Percentiles rank a stretch among this genome's conserved stretches.
phyloP scores from a whole-genome alignment of 2,113 vertebrate species.

The Charina bottae region DNA sequence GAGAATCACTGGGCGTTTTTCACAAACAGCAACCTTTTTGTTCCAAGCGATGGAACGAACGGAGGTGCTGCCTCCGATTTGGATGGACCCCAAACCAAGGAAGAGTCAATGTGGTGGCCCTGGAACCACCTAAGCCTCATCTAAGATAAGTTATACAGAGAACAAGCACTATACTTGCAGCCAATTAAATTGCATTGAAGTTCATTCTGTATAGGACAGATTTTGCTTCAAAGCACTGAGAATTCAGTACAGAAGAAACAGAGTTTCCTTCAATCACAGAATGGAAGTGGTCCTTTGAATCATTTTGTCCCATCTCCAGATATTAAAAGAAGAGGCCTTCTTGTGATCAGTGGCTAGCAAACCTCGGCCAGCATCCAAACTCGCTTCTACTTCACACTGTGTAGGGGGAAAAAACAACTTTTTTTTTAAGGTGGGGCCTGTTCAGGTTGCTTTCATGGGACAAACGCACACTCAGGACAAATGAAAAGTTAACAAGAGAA shows the following conservation, averaged over 20 bases:
- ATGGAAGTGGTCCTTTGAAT: neutral
- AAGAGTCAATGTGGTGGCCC: neutral
- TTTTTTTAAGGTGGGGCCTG: neutral
- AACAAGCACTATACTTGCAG: neutral
- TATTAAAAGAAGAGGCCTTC: conserved; percentile 3
- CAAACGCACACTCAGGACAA: conserved; percentile 54
- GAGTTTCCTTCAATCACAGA: no score
- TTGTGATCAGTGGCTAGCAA: neutral
- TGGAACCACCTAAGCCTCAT: neutral
- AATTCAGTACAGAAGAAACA: neutral
- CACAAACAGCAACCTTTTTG: neutral
- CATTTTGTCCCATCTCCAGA: conserved; percentile 15
- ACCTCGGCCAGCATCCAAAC: conserved; percentile 31
- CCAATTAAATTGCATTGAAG: neutral
- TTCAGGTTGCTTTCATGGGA: conserved; percentile 39
- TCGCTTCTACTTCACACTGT: conserved; percentile 44
- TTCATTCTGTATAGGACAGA: neutral
- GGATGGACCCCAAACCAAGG: neutral
- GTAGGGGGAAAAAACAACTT: conserved; percentile 31
- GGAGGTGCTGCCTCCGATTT: neutral
- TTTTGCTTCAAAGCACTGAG: neutral
- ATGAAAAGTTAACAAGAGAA: conserved; percentile 51
- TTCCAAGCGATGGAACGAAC: neutral
- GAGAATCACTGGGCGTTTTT: neutral
- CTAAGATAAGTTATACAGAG: neutral